Conservation (phyloP, 1,140 invertebrate species). For the Dolichoris vasculosae region DNA sequence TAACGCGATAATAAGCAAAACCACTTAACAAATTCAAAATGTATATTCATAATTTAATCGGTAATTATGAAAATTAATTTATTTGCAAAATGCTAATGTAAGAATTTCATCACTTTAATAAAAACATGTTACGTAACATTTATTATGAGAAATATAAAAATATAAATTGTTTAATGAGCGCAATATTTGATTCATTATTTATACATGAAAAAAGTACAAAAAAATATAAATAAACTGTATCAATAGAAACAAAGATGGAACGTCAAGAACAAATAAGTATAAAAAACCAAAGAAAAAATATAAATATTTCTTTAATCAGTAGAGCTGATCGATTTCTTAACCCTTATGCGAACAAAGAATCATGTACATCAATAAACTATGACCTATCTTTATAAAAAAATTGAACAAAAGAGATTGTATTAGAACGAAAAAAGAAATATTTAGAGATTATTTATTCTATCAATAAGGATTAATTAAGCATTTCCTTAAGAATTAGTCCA, state of each 20-base stretch:
- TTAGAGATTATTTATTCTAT: conserved; percentile 39
- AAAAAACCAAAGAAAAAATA: conserved; percentile 3
- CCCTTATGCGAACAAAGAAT: conserved; percentile 4
- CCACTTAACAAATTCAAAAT: conserved; percentile 14
- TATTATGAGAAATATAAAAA: conserved; percentile 44
- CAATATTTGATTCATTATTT: conserved; percentile 22
- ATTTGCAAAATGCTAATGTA: conserved; percentile 47
- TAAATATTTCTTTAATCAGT: conserved; percentile 16
- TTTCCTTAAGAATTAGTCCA: neutral
- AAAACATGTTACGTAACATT: conserved; percentile 9
- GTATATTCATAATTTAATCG: conserved; percentile 12
- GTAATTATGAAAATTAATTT: conserved; percentile 48
- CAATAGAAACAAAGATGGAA: conserved; percentile 24
- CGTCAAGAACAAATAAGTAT: neutral
- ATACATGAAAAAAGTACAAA: neutral
- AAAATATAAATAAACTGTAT: conserved; percentile 24
- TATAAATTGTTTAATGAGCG: no score
- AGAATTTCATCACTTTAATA: conserved; percentile 43
- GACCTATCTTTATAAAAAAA: conserved; percentile 37
- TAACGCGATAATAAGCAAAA: conserved; percentile 32
- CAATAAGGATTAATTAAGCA: neutral
- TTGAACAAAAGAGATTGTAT: conserved; percentile 49
- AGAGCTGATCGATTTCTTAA: conserved; percentile 38
- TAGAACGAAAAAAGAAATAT: neutral
- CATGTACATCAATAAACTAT: conserved; percentile 41